Evolutionary conservation across 2,888 invertebrate genomes (phyloP), one percentile per base, ranked within the genome.

Genomic region (Hypomecis atomaria): DNA sequence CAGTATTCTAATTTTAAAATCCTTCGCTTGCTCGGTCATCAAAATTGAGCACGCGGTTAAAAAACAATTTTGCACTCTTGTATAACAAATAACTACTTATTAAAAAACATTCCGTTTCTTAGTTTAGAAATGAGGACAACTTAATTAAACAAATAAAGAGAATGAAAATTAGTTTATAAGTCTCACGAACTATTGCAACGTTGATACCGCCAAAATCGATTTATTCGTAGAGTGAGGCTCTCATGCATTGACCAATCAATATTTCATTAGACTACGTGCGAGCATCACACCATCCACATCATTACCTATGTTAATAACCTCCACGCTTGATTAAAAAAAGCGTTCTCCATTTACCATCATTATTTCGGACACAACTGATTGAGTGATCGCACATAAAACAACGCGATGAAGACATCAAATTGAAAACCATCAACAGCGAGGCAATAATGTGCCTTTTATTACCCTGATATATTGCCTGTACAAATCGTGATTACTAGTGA

Each of bases 401-500:
- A 75, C 76, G 71, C 69, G 81, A 87, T 88, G 85, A 86, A 90
- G 84, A 89, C 85, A 86, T 88, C 88, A 88, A 90, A 91, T 90
- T 90, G 89, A 90, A 90, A 90, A 90, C 83, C 87, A 89, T 86
- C 88, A 84, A 75, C 84, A 78, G 82, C 83, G 78, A 72, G 61
- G 77, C 83, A 83, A 86, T 88, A 89, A 88, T 83, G 77, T 82
- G 78, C 77, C 83, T 78, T 89, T 88, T 89, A 90, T 89, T 86
- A 83, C 85, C 81, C 87, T 90, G 89, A 90, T 90, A 86, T 88
- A 89, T 89, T 86, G 85, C 89, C 84, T 84, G 86, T 87, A 87
- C 89, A 85, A 86, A 86, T 87, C 88, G 86, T 90, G 90, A 90
- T 90, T 89, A 89, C 88, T 88, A 92, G 91, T 91, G 91, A 89